Conservation (phyloP, 2,113 vertebrate species). For the Sterna hirundo region DNA sequence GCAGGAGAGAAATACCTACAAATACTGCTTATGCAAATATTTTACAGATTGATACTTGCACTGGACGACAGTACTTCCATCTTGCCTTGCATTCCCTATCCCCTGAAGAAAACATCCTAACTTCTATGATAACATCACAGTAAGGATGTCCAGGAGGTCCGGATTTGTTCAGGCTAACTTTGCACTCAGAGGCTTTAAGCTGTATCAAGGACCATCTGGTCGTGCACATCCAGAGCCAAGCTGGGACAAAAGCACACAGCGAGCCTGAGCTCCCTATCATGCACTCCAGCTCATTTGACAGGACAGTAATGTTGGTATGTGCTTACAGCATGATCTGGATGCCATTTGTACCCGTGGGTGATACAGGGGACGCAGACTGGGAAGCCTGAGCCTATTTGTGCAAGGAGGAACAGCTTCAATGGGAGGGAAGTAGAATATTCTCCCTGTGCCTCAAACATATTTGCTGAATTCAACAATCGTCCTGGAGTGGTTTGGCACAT, state of each 20-base stretch:
- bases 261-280: background rate
- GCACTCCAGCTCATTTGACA: background rate
- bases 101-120: background rate
- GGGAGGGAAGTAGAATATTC: background rate
- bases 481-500: background rate
- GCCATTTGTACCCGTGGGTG: rapidly evolving
- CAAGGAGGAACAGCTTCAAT: background rate
- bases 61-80: background rate
- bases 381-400: background rate
- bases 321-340: background rate
- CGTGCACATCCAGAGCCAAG: background rate
- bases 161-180: background rate
- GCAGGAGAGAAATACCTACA: background rate
- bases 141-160: background rate
- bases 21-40: background rate
- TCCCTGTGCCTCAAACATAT: background rate
- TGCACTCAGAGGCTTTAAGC: background rate
- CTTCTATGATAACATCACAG: background rate
- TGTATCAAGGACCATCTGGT: background rate
- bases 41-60: background rate
- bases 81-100: background rate
- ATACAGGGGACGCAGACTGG: background rate
- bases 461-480: background rate
- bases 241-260: background rate
- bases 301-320: background rate